Evolutionary conservation across 2,113 vertebrate species (phyloP).

Genomic region (Triplophysa rosa): DNA sequence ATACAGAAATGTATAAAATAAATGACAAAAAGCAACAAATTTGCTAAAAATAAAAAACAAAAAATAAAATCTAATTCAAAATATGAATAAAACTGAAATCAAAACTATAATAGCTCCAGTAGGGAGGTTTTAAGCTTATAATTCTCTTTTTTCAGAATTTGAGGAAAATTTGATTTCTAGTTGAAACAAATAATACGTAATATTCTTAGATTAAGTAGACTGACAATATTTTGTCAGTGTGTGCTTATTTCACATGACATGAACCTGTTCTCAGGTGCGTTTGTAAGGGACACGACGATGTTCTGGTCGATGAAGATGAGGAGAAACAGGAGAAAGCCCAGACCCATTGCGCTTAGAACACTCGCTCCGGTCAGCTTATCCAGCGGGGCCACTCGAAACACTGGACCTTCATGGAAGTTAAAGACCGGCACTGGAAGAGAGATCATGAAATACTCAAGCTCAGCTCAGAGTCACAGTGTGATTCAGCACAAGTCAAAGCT

Average conservation of each 20-base stretch:
- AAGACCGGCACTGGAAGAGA: slow-evolving; percentile 87
- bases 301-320: slow-evolving; percentile 99
- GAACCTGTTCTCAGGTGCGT: slow-evolving; percentile 94
- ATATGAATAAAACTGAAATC: too few relatives aligned
- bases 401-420: slow-evolving; percentile 82
- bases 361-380: slow-evolving; percentile 82
- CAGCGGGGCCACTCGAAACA: slow-evolving; percentile 85
- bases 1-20: too few relatives aligned
- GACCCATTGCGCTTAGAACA: slow-evolving; percentile 87
- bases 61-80: too few relatives aligned
- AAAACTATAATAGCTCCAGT: too few relatives aligned
- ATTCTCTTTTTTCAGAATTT: too few relatives aligned
- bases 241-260: background rate
- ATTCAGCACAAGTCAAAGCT: background rate
- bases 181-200: too few relatives aligned
- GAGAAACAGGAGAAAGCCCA: slow-evolving; percentile 93
- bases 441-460: background rate
- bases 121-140: too few relatives aligned
- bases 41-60: too few relatives aligned
- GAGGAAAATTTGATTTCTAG: too few relatives aligned
- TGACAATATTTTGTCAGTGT: background rate
- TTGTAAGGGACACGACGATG: slow-evolving; percentile 91
- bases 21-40: too few relatives aligned
- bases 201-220: too few relatives aligned
- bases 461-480: background rate